Percentiles rank a stretch among this genome's conserved stretches.
Evolutionary conservation across 2,888 invertebrate species (phyloP).

Genomic region (Vannuccia rotundouncinata): DNA sequence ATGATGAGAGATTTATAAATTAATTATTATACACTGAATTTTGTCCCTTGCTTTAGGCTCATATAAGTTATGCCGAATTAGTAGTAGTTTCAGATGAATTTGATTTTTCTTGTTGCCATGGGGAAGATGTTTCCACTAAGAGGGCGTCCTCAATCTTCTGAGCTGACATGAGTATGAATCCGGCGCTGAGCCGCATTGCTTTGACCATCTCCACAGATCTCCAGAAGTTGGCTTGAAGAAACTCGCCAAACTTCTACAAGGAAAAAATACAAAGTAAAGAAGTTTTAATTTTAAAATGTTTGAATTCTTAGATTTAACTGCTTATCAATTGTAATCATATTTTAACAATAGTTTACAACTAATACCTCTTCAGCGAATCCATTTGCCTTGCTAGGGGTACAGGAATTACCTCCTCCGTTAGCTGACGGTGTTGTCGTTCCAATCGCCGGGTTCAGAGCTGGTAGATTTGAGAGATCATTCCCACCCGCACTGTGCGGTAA

Average conservation of each 20-base stretch:
- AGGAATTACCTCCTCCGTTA: not conserved
- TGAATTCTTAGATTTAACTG: no score
- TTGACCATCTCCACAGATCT: constrained; percentile 1
- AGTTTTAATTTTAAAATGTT: not conserved
- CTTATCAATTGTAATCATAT: not conserved
- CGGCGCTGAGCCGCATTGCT: not conserved
- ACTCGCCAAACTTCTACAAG: not conserved
- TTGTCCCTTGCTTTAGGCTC: no score
- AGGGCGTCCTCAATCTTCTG: constrained; percentile 6
- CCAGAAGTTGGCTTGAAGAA: not conserved
- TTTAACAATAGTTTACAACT: not conserved
- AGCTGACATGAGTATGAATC: constrained; percentile 11
- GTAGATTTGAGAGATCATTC: not conserved
- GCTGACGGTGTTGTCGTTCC: not conserved
- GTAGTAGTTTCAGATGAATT: not conserved
- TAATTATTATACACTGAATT: no score
- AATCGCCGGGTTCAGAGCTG: not conserved
- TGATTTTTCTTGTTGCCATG: constrained; percentile 7
- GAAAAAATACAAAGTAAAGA: not conserved
- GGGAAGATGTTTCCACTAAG: not conserved
- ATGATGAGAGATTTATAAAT: no score
- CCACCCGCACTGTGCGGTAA: not conserved
- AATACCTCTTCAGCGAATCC: not conserved
- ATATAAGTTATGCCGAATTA: no score
- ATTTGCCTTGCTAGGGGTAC: not conserved